Evolutionary conservation across 2,797 vertebrate genomes (phyloP).

Genomic region (Myripristis murdjan): DNA sequence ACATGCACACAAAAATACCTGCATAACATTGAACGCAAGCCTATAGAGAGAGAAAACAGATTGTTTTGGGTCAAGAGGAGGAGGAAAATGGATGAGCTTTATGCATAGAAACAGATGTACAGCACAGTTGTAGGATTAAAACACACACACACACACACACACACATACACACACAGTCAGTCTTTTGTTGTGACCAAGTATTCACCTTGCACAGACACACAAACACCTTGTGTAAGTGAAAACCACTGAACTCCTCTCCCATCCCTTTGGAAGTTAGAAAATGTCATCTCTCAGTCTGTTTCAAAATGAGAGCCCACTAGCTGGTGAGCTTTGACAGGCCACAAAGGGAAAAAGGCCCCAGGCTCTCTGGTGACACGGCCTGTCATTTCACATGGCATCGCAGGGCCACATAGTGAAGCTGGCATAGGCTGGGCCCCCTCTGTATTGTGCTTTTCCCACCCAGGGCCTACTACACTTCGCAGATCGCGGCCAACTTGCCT

Average conservation of each 20-base stretch:
- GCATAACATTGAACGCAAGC: constrained; percentile 20
- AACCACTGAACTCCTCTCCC: constrained; percentile 67
- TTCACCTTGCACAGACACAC: constrained; percentile 13
- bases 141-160: too few relatives aligned
- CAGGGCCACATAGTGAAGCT: constrained; percentile 83
- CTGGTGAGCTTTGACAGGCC: constrained; percentile 86
- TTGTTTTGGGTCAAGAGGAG: constrained; percentile 68
- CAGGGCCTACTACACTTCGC: constrained; percentile 70
- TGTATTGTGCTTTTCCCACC: constrained; percentile 82
- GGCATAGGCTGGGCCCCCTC: constrained; percentile 80
- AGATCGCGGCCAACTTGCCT: constrained; percentile 79
- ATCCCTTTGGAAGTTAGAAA: constrained; percentile 78
- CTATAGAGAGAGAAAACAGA: constrained; percentile 62
- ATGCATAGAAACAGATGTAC: constrained; percentile 71
- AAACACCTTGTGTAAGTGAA: constrained; percentile 65
- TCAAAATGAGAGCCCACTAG: constrained; percentile 80
- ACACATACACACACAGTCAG: not conserved
- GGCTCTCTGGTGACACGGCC: constrained; percentile 84
- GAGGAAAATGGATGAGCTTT: constrained; percentile 51
- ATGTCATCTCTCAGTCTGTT: constrained; percentile 85
- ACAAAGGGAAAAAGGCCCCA: constrained; percentile 82
- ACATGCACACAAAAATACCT: constrained; percentile 30
- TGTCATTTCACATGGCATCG: constrained; percentile 88
- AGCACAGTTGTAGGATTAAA: too few relatives aligned
- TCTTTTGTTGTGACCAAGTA: constrained; percentile 15